Evolutionary conservation across 2,797 vertebrate species (phyloP).

Genomic region (Onychomys leucogaster): DNA sequence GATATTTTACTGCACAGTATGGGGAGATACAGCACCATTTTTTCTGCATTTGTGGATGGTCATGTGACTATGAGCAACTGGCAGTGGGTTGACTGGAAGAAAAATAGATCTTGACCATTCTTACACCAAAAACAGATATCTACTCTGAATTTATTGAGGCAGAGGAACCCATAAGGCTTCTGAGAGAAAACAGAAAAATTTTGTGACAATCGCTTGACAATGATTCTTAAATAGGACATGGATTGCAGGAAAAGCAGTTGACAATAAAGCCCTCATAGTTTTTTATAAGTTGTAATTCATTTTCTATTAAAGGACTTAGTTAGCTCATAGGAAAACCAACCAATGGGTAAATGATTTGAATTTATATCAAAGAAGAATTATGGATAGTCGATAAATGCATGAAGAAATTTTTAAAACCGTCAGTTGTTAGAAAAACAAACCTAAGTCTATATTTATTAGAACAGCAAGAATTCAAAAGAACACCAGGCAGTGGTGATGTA

Average conservation of each 20-base stretch:
- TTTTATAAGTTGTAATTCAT: neutral
- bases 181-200: neutral
- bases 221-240: neutral
- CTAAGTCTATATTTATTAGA: neutral
- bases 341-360: neutral
- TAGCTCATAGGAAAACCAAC: neutral
- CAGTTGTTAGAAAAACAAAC: neutral
- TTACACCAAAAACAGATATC: neutral
- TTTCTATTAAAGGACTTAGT: neutral
- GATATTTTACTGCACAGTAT: neutral
- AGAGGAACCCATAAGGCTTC: neutral
- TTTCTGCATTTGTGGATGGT: neutral
- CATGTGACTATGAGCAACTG: neutral
- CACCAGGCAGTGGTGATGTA: no score
- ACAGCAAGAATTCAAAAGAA: neutral
- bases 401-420: neutral
- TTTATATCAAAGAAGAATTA: neutral
- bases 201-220: neutral
- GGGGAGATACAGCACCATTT: neutral
- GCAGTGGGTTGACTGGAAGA: neutral
- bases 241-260: neutral
- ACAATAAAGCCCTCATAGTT: neutral
- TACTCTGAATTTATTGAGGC: neutral
- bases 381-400: neutral
- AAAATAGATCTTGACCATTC: neutral